These are phyloP conservation scores for Campoletis raptor DNA, from an alignment of 2,888 invertebrate species.

Conservation along the genomic window DNA sequence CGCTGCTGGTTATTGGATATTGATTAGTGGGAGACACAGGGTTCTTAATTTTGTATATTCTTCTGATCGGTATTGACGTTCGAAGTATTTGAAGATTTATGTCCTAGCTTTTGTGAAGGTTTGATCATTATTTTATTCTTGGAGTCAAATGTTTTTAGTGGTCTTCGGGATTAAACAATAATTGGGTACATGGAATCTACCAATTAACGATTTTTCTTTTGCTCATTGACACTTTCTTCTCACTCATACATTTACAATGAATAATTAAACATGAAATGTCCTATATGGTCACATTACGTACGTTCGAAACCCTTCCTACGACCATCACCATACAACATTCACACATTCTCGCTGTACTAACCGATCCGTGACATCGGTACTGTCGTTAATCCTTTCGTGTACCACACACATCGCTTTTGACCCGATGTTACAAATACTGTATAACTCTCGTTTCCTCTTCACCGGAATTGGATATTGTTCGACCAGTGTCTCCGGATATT, in stretches of 20 bases:
- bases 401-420: conserved; percentile 39
- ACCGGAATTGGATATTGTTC: conserved; percentile 32
- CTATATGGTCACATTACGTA: conserved; percentile 56
- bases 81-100: background rate
- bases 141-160: background rate
- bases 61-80: background rate
- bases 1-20: background rate
- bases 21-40: background rate
- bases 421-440: conserved; percentile 11
- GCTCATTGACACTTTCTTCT: background rate
- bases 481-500: conserved; percentile 48
- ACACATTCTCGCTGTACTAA: conserved; percentile 65
- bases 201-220: background rate
- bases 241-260: background rate
- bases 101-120: background rate
- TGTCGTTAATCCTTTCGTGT: conserved; percentile 70
- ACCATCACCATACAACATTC: conserved; percentile 33
- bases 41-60: background rate
- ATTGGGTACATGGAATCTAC: background rate
- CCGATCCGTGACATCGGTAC: conserved; percentile 71
- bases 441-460: conserved; percentile 31
- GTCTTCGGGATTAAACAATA: background rate
- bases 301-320: conserved; percentile 62
- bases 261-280: conserved; percentile 7
- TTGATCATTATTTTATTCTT: background rate